Base-by-base conservation (phyloP, 2,113 vertebrate genomes). In the Fukomys damarensis region DNA sequence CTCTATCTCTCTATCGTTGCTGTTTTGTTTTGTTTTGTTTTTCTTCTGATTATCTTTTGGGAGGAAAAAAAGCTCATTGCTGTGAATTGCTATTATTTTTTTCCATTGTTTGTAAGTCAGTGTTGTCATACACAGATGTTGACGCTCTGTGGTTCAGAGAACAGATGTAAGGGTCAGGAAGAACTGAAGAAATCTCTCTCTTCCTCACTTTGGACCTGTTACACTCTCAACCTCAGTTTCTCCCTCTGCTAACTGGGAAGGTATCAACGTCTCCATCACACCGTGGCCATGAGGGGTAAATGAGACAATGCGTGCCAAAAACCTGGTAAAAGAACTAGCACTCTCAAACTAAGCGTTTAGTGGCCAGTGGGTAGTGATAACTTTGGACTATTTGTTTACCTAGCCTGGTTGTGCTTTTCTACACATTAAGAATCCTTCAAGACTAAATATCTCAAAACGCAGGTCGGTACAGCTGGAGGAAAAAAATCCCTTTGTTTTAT, bases 361-460 rank as follows among this genome's bases (percentile, higher is more conserved):
- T 32, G 46, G 91, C 32, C n/a, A 10, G 12, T 85, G 19, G 11
- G 41, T 84, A 59, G 3, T 20, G 16, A 58, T 84, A 70, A 65
- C 72, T 96, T 85, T 86, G 96, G 1, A 52, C 11, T 84, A 49
- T 43, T 8, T 30, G 24, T 91, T 92, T 70, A 5, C 5, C 76
- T 43, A 76, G 4, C 12, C 72, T 83, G 10, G 3, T 32, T 68
- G 63, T 41, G 14, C 10, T 93, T 90, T 12, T 88, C 32, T 77
- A 70, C 30, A 70, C 17, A 16, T 30, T 70, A 32, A 28, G 8
- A 91, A 95, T 46, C 38, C 41, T 4, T 14, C 63, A 26, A 58
- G 38, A 68, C 10, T 74, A 94, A 96, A 6, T 81, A 85, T 43
- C 49, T 91, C 82, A 79, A 68, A 86, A 80, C n/a, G 52, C n/a